These are phyloP conservation scores for Mus caroli DNA, from an alignment of 2,797 vertebrate genomes.

Conservation along the genomic window DNA sequence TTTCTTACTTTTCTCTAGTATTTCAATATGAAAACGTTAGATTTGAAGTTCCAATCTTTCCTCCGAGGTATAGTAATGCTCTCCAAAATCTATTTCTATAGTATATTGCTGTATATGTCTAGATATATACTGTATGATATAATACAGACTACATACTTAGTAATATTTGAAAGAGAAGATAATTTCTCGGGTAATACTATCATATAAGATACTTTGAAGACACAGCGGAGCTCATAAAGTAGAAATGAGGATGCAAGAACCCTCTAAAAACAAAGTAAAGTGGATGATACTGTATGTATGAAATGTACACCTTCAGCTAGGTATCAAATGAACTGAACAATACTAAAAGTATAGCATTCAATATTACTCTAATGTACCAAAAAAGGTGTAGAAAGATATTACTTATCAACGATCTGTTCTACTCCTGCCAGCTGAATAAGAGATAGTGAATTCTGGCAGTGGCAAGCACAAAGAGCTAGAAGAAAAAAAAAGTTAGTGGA, in stretches of 20 bases:
- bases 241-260: not conserved
- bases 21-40: not conserved
- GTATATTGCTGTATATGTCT: not conserved
- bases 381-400: not conserved
- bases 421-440: slow-evolving; percentile 37
- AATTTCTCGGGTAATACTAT: not conserved
- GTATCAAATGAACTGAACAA: not conserved
- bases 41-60: not conserved
- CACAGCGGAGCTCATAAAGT: not conserved
- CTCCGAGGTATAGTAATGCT: not conserved
- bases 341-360: slow-evolving; percentile 1
- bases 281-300: not conserved
- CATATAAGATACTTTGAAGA: not conserved
- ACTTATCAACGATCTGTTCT: not conserved
- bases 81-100: not conserved
- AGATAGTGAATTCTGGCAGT: not conserved
- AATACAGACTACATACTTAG: slow-evolving; percentile 1
- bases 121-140: not conserved
- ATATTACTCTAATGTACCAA: not conserved
- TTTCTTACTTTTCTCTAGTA: not conserved
- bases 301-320: slow-evolving; percentile 10
- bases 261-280: not conserved
- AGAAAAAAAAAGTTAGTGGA: slow-evolving; percentile 28
- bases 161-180: not conserved
- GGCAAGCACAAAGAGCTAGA: not conserved